Evolutionary conservation across 2,113 vertebrate species (phyloP).

Genomic region (Acanthisitta chloris): DNA sequence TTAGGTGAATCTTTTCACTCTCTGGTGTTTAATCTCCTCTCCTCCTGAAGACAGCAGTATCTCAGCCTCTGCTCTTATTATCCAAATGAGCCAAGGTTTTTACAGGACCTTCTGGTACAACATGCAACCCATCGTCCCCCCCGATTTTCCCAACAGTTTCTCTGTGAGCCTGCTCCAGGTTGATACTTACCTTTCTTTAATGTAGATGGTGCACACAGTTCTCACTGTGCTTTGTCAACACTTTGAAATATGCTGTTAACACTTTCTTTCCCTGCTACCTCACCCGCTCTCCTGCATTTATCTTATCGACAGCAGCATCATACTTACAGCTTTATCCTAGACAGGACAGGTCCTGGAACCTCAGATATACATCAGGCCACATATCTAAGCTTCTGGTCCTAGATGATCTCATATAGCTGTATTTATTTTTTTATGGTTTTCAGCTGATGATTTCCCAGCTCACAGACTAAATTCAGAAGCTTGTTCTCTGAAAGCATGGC

Average conservation of each 20-base stretch:
- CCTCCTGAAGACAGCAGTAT: background rate
- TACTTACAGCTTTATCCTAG: background rate
- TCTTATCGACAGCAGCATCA: background rate
- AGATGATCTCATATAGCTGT: background rate
- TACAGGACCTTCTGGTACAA: background rate
- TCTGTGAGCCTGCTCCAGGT: background rate
- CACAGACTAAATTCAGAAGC: background rate
- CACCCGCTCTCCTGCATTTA: background rate
- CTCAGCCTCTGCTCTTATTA: background rate
- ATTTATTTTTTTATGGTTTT: background rate
- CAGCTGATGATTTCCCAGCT: background rate
- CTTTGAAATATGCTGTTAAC: background rate
- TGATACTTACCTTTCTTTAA: background rate
- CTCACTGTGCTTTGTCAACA: background rate
- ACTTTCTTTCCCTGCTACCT: background rate
- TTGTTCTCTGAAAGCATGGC: background rate
- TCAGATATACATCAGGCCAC: background rate
- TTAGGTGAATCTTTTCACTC: background rate
- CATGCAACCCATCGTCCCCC: accelerated
- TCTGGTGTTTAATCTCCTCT: background rate
- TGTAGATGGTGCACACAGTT: background rate
- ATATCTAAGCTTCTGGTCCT: background rate
- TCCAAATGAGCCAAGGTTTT: background rate
- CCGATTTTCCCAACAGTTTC: background rate
- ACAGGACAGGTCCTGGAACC: background rate